phyloP scores from a whole-genome alignment of 2,113 vertebrate species.

The Penelope pileata region DNA sequence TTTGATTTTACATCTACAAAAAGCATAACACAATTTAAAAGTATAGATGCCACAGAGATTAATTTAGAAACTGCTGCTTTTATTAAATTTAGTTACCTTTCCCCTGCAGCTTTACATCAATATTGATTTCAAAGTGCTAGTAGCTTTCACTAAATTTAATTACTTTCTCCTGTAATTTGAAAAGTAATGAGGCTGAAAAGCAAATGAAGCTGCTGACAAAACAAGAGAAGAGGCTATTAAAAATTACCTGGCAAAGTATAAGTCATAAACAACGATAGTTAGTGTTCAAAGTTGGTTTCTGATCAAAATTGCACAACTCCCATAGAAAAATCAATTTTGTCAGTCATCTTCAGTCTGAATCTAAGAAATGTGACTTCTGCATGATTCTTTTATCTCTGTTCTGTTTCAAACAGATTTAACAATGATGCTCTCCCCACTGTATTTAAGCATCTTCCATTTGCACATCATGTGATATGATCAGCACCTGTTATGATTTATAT shows the following conservation, averaged over 20 bases:
- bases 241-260: neutral
- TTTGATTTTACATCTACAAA: constrained; percentile 25
- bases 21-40: constrained; percentile 35
- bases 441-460: neutral
- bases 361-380: neutral
- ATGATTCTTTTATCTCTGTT: neutral
- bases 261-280: neutral
- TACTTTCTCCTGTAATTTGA: constrained; percentile 35
- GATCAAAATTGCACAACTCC: neutral
- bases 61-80: constrained; percentile 33
- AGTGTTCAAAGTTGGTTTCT: neutral
- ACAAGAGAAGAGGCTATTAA: constrained; percentile 13
- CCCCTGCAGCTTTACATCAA: constrained; percentile 36
- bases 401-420: neutral
- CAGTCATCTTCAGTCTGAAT: neutral
- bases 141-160: constrained; percentile 31
- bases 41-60: neutral
- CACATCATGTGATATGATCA: neutral
- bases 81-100: constrained; percentile 36
- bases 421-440: neutral
- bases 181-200: constrained; percentile 47
- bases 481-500: neutral
- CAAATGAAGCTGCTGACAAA: constrained; percentile 43
- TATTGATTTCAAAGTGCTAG: constrained; percentile 40
- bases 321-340: neutral